Evolutionary conservation across 2,113 vertebrate genomes (phyloP), one percentile per base, ranked within the genome.

Genomic region (Conger conger): DNA sequence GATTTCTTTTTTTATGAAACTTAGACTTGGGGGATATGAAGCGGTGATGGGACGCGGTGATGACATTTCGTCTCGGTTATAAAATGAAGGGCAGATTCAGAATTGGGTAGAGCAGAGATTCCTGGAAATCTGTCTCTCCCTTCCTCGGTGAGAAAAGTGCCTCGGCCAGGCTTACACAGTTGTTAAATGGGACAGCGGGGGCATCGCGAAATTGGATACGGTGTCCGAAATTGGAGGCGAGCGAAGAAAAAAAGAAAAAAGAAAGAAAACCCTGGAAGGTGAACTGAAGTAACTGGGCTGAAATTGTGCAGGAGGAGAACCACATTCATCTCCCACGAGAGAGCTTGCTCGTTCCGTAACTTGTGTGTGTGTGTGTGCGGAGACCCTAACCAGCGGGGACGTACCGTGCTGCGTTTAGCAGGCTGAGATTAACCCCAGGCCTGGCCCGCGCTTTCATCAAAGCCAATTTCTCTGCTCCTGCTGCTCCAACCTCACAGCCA

Each of bases 31-130:
- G 68, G n/a, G 68, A 73, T 7, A 33, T 17, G 37, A 40, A 38
- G 33, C 15, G 33, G 20, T 11, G 13, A 8, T 16, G 35, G 0
- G 1, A 40, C 38, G 3, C 20, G 37, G 30, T 36, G 35, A 35
- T 18, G 27, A 50, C 45, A 50, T 50, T 84, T 76, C 57, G 76
- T 38, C 60, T 77, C 83, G 57, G 35, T 45, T 79, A 35, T 38
- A 50, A 57, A 84, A 84, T 40, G 35, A 76, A 84, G 33, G 33
- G 76, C 73, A 36, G 50, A 37, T 37, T 16, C 54, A 33, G 42
- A 38, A 83, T 77, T 53, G 73, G 45, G 45, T n/a, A 37, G 79
- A 45, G 77, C 35, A 36, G 33, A 27, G 45, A 78, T 57, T 18
- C 20, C 83, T 40, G 33, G 73, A 57, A 73, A 4, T 83, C 40